Percentiles rank a stretch among this genome's conserved stretches.
Evolutionary conservation across 2,113 vertebrate species (phyloP).

Genomic region (Ptyas mucosa): DNA sequence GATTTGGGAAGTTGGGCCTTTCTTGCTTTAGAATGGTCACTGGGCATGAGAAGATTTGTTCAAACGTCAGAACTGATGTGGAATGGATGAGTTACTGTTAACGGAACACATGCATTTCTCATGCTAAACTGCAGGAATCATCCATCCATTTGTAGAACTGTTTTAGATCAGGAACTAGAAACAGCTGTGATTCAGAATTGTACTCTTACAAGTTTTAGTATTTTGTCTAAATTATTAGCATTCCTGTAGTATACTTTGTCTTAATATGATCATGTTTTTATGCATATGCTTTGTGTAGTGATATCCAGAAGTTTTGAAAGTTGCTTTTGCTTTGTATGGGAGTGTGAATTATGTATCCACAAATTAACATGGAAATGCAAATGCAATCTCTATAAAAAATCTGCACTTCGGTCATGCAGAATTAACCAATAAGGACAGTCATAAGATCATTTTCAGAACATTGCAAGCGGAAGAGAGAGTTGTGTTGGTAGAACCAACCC

Average conservation of each 20-base stretch:
- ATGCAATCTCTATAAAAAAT: neutral
- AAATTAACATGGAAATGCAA: neutral
- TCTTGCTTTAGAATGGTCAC: constrained; percentile 43
- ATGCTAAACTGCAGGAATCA: constrained; percentile 36
- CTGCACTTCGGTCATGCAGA: neutral
- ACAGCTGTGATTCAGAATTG: constrained; percentile 50
- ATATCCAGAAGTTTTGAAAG: neutral
- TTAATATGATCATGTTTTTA: constrained; percentile 41
- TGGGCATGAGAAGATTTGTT: constrained; percentile 40
- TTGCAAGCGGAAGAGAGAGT: neutral
- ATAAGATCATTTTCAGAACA: neutral
- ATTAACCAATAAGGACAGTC: neutral
- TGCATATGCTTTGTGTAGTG: neutral
- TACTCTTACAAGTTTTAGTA: neutral
- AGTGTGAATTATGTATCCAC: neutral
- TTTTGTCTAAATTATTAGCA: constrained; percentile 22
- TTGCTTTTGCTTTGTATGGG: neutral
- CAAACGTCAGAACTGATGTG: constrained; percentile 54
- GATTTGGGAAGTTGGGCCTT: constrained; percentile 30
- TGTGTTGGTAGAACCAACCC: neutral
- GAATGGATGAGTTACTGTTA: constrained; percentile 44
- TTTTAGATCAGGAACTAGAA: constrained; percentile 60
- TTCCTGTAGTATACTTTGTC: constrained; percentile 41
- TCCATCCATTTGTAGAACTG: constrained; percentile 48
- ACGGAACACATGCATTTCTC: constrained; percentile 45